phyloP scores from a whole-genome alignment of 1,140 invertebrate species.

The Campodea augens region DNA sequence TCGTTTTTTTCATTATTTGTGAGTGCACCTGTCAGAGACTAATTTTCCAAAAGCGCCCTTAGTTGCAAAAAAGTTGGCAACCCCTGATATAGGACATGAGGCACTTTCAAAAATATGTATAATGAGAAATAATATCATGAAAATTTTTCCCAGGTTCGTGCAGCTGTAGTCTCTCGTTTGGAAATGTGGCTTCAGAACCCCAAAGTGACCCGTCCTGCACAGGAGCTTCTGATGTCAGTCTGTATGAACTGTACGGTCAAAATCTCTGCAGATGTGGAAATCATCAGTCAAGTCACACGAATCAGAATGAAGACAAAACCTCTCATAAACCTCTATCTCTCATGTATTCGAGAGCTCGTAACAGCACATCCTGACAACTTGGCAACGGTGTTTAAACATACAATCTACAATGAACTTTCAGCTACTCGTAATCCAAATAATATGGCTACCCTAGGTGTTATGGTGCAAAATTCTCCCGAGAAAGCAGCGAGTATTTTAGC shows the following conservation, averaged over 20 bases:
- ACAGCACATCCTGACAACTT: constrained; percentile 58
- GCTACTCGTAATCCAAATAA: constrained; percentile 79
- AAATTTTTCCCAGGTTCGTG: constrained; percentile 40
- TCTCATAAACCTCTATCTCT: constrained; percentile 69
- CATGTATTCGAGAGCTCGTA: constrained; percentile 47
- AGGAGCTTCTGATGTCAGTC: constrained; percentile 80
- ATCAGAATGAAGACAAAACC: constrained; percentile 85
- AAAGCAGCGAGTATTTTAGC: constrained; percentile 54
- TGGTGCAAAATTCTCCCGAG: constrained; percentile 64
- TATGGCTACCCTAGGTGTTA: constrained; percentile 64
- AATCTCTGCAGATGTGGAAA: constrained; percentile 65
- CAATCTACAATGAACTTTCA: constrained; percentile 87
- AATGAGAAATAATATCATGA: too few relatives aligned
- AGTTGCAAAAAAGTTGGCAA: too few relatives aligned
- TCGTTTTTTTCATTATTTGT: too few relatives aligned
- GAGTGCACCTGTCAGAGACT: too few relatives aligned
- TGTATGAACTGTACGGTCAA: constrained; percentile 71
- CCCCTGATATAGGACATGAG: too few relatives aligned
- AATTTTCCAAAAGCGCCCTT: too few relatives aligned
- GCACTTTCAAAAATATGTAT: too few relatives aligned
- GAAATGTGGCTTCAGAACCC: constrained; percentile 93
- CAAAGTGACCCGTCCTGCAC: constrained; percentile 73
- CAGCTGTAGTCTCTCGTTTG: constrained; percentile 56
- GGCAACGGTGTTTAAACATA: constrained; percentile 68
- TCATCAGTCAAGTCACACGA: constrained; percentile 72